Evolutionary conservation across 2,888 invertebrate species (phyloP).

Genomic region (Amblyteles armatorius): DNA sequence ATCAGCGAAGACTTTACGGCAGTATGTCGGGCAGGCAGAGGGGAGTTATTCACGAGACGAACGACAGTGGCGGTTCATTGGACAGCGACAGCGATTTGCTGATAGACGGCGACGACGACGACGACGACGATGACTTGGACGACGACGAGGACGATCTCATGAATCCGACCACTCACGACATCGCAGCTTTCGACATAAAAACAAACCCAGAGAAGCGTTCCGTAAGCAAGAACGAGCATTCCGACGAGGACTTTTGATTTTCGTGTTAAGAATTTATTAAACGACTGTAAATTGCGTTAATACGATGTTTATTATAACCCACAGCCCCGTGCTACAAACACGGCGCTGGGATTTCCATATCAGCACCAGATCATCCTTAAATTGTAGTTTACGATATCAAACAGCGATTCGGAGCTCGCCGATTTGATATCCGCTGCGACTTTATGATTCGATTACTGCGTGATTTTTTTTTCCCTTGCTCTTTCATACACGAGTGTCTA

Average conservation of each 20-base stretch:
- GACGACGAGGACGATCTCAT: constrained; percentile 86
- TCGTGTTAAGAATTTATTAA: constrained; percentile 4
- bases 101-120: constrained; percentile 87
- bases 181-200: constrained; percentile 77
- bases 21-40: constrained; percentile 85
- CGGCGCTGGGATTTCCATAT: constrained; percentile 24
- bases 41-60: constrained; percentile 79
- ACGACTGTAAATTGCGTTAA: constrained; percentile 56
- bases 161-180: constrained; percentile 77
- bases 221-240: constrained; percentile 81
- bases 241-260: constrained; percentile 81
- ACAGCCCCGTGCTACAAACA: constrained; percentile 19
- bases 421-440: constrained; percentile 43
- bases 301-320: constrained; percentile 60
- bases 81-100: constrained; percentile 86
- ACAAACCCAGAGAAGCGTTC: constrained; percentile 78
- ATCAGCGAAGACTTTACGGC: constrained; percentile 86
- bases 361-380: constrained; percentile 59
- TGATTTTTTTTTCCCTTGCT: constrained; percentile 16
- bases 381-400: constrained; percentile 44
- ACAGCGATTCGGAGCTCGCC: constrained; percentile 41
- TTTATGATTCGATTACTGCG: constrained; percentile 27
- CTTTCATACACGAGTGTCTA: constrained; percentile 45
- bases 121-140: constrained; percentile 88
- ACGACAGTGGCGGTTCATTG: constrained; percentile 80